Conservation (phyloP, 2,113 vertebrate species). For the Hyperopisus bebe region DNA sequence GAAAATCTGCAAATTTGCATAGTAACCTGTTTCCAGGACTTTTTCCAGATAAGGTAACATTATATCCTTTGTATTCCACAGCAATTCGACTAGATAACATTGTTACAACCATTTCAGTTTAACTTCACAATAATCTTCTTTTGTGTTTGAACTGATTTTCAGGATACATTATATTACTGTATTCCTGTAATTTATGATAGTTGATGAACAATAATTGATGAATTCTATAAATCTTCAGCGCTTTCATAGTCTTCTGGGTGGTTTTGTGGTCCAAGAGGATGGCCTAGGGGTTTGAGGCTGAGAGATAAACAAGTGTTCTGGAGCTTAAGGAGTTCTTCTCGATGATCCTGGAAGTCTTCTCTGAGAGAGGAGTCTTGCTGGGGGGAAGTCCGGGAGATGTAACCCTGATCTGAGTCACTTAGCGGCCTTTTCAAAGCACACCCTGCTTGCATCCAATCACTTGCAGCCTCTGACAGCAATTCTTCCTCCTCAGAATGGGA, state of each 20-base stretch:
- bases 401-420: slow-evolving; percentile 81
- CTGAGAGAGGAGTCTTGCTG: slow-evolving; percentile 48
- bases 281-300: slow-evolving; percentile 30
- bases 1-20: not conserved
- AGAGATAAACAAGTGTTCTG: slow-evolving; percentile 67
- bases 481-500: slow-evolving; percentile 1
- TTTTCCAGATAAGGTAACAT: not conserved
- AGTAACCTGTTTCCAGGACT: not conserved
- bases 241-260: slow-evolving; percentile 12
- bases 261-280: not conserved
- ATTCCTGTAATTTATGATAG: not conserved
- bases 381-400: slow-evolving; percentile 70
- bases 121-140: not conserved
- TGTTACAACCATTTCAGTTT: not conserved
- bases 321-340: slow-evolving; percentile 62
- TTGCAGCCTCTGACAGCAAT: not conserved
- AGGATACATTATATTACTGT: not conserved
- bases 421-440: slow-evolving; percentile 55
- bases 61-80: not conserved
- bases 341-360: slow-evolving; percentile 38
- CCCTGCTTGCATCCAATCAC: not conserved
- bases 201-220: not conserved
- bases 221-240: not conserved
- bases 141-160: not conserved
- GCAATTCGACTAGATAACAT: not conserved